Evolutionary conservation across 2,797 vertebrate genomes (phyloP).

Genomic region (Lycodopsis pacificus): DNA sequence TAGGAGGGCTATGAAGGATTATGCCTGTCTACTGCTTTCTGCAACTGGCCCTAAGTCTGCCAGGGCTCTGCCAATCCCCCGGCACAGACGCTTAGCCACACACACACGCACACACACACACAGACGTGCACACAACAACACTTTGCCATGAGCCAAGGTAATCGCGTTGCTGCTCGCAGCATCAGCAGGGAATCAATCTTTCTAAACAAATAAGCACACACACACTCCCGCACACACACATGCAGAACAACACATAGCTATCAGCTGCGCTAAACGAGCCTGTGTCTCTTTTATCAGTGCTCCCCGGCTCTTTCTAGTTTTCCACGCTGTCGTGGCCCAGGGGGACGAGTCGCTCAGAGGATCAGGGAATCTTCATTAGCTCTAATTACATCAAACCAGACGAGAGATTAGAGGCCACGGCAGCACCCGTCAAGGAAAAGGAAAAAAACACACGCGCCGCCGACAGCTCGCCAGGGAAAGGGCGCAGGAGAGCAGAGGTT

Average conservation of each 20-base stretch:
- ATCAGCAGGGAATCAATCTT: slow-evolving; percentile 82
- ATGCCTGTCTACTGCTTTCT: slow-evolving; percentile 76
- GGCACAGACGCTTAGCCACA: slow-evolving; percentile 60
- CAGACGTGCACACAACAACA: slow-evolving; percentile 43
- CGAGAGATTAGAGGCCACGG: slow-evolving; percentile 81
- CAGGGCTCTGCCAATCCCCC: slow-evolving; percentile 71
- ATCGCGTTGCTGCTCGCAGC: slow-evolving; percentile 78
- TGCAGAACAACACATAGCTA: slow-evolving; percentile 69
- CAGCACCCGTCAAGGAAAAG: slow-evolving; percentile 70
- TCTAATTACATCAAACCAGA: slow-evolving; percentile 86
- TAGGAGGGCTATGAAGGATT: slow-evolving; percentile 79
- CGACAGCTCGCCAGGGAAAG: slow-evolving; percentile 49
- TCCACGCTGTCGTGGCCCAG: slow-evolving; percentile 72
- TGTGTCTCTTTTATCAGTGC: slow-evolving; percentile 77
- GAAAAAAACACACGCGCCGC: slow-evolving; percentile 40
- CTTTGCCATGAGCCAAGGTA: slow-evolving; percentile 76
- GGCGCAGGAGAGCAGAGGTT: slow-evolving; percentile 59
- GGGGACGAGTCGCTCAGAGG: slow-evolving; percentile 76
- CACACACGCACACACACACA: slow-evolving; percentile 40
- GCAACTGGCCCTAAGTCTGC: slow-evolving; percentile 76
- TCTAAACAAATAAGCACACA: slow-evolving; percentile 80
- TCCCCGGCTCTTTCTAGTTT: slow-evolving; percentile 75
- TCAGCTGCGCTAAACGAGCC: slow-evolving; percentile 79
- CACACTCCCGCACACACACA: slow-evolving; percentile 23
- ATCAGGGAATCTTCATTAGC: slow-evolving; percentile 86